A percentile compares a stretch with the other conserved stretches of the same genome.
Evolutionary conservation across 2,797 vertebrate genomes (phyloP).

Genomic region (Acipenser transmontanus): DNA sequence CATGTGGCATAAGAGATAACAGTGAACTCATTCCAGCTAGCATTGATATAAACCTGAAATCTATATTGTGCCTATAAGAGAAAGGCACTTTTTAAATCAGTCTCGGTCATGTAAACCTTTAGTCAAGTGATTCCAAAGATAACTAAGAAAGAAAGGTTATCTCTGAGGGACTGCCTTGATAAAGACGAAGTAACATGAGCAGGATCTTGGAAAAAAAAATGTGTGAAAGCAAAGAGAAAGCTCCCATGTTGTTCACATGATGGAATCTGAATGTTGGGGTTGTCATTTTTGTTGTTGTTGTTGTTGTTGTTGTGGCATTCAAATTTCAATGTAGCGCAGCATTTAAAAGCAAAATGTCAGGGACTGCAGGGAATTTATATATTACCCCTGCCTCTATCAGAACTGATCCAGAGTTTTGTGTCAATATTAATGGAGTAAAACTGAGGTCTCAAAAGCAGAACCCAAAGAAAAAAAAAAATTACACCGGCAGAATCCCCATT

Average conservation of each 20-base stretch:
- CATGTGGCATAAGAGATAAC: constrained; percentile 12
- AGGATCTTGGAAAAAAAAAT: background rate
- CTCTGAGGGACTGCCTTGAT: background rate
- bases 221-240: constrained; percentile 7
- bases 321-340: background rate
- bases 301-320: background rate
- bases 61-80: constrained; percentile 13
- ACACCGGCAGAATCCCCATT: background rate
- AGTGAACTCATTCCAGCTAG: constrained; percentile 13
- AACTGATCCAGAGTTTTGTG: background rate
- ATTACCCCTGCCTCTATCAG: background rate
- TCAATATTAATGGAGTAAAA: background rate
- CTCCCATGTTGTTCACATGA: background rate
- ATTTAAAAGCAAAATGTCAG: background rate
- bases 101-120: constrained; percentile 13
- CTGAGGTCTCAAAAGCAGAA: background rate
- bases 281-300: background rate
- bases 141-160: constrained; percentile 12
- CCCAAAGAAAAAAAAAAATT: background rate
- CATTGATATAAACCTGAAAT: constrained; percentile 18
- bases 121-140: constrained; percentile 11
- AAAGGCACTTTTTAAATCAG: constrained; percentile 12
- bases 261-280: background rate
- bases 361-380: background rate
- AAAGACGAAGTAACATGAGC: background rate